phyloP scores from a whole-genome alignment of 2,797 vertebrate genomes.

The Etheostoma nigrum region DNA sequence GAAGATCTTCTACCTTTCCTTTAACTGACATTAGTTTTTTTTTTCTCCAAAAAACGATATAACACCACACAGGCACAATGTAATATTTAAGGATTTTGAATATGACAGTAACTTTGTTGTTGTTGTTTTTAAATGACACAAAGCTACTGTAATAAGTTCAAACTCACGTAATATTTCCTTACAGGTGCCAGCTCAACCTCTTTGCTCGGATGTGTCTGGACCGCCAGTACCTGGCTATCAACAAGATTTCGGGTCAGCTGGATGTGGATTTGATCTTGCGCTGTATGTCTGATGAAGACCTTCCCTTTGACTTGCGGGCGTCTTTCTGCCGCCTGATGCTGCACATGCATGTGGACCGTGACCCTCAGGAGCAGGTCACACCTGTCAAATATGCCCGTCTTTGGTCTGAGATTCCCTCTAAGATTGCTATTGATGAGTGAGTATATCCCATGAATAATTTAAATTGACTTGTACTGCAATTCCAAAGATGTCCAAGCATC shows the following conservation, averaged over 20 bases:
- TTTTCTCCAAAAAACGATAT: not conserved
- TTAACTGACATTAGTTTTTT: not conserved
- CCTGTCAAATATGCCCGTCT: constrained; percentile 97
- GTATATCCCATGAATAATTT: constrained; percentile 59
- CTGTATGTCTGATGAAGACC: constrained; percentile 97
- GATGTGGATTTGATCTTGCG: constrained; percentile 97
- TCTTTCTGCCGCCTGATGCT: constrained; percentile 99
- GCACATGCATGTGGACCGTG: constrained; percentile 98
- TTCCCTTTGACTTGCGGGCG: constrained; percentile 94
- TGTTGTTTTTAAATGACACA: not conserved
- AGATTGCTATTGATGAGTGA: constrained; percentile 98
- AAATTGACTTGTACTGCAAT: not conserved
- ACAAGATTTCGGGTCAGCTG: constrained; percentile 97
- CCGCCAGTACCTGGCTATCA: constrained; percentile 97
- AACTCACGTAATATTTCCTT: not conserved
- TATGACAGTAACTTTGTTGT: not conserved
- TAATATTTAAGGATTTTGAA: not conserved
- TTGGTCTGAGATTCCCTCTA: constrained; percentile 98
- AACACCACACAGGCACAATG: not conserved
- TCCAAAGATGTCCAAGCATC: not conserved
- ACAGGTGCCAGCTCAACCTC: constrained; percentile 96
- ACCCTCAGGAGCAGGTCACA: constrained; percentile 98
- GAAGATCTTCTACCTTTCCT: not conserved
- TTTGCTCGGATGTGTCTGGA: constrained; percentile 99
- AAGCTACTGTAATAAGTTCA: not conserved